Base-by-base conservation (phyloP, 1,140 invertebrate species). In the Drepana arcuata region DNA sequence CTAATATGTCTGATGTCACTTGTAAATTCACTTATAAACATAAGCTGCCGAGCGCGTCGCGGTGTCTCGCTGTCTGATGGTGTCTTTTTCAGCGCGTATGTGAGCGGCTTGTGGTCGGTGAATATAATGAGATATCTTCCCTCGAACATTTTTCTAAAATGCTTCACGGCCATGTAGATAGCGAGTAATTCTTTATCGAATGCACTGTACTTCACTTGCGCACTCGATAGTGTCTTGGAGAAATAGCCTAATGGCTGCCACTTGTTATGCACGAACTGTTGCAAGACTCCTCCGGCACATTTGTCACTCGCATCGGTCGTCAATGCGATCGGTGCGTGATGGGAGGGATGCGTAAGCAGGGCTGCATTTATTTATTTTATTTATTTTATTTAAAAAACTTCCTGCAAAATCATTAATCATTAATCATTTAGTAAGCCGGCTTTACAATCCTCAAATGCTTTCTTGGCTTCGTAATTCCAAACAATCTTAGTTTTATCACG, bases 371-470 rank as follows among this genome's bases (percentile, higher is more conserved):
- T n/a, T n/a, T n/a, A n/a, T n/a, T n/a, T n/a, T n/a, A n/a, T n/a
- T n/a, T n/a, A n/a, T n/a, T n/a, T n/a, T n/a, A n/a, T n/a, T n/a
- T n/a, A n/a, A n/a, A n/a, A n/a, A n/a, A n/a, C n/a, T n/a, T n/a
- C n/a, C n/a, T n/a, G n/a, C n/a, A n/a, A n/a, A n/a, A n/a, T n/a
- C n/a, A n/a, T n/a, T n/a, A n/a, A n/a, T n/a, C n/a, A n/a, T n/a
- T n/a, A n/a, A n/a, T n/a, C n/a, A n/a, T 61, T n/a, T 14, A 45
- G 48, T 15, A 83, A 28, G 7, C 25, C 49, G n/a, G 50, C 10
- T 45, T 84, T 85, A 36, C 60, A 72, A 5, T 50, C 16, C 7
- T 62, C 24, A 41, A 85, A 83, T 0, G 73, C 63, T 39, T 32
- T 0, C 6, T 48, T 15, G 2, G 65, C 28, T 16, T 59, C 50